These are phyloP conservation scores for Plutomurus gul DNA, from an alignment of 1,140 invertebrate species.

Conservation along the genomic window DNA sequence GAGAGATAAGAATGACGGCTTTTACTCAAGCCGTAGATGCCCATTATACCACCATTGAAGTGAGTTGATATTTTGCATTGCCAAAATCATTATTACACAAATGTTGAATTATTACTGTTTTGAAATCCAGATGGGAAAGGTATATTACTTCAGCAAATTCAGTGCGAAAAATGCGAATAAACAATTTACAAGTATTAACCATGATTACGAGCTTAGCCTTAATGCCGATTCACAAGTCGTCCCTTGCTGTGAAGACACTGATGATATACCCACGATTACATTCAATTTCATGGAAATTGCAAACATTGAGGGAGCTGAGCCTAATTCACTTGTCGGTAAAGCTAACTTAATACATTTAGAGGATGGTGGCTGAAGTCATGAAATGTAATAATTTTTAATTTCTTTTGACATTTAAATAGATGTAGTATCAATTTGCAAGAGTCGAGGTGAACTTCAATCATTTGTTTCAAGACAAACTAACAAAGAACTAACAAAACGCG, in stretches of 20 bases:
- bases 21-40: slow-evolving; percentile 89
- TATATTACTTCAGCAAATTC: slow-evolving; percentile 61
- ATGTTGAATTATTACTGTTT: not conserved
- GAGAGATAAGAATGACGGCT: slow-evolving; percentile 92
- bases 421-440: slow-evolving; percentile 87
- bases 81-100: not conserved
- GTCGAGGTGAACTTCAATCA: slow-evolving; percentile 69
- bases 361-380: not conserved
- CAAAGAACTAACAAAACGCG: slow-evolving; percentile 86
- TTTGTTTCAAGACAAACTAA: slow-evolving; percentile 75
- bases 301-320: slow-evolving; percentile 70
- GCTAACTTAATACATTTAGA: not conserved
- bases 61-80: too few relatives aligned
- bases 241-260: slow-evolving; percentile 67
- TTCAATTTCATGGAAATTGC: slow-evolving; percentile 82
- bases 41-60: too few relatives aligned
- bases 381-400: not conserved
- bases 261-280: slow-evolving; percentile 74
- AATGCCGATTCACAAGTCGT: slow-evolving; percentile 77
- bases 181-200: slow-evolving; percentile 78
- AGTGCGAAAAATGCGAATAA: slow-evolving; percentile 92
- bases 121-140: slow-evolving; percentile 71
- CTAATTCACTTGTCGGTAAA: slow-evolving; percentile 74
- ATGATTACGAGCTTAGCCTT: slow-evolving; percentile 96
- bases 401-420: slow-evolving; percentile 65